A percentile compares a stretch with the other conserved stretches of the same genome.
Conservation (phyloP, 2,113 vertebrate species). For the Leptosomus discolor region DNA sequence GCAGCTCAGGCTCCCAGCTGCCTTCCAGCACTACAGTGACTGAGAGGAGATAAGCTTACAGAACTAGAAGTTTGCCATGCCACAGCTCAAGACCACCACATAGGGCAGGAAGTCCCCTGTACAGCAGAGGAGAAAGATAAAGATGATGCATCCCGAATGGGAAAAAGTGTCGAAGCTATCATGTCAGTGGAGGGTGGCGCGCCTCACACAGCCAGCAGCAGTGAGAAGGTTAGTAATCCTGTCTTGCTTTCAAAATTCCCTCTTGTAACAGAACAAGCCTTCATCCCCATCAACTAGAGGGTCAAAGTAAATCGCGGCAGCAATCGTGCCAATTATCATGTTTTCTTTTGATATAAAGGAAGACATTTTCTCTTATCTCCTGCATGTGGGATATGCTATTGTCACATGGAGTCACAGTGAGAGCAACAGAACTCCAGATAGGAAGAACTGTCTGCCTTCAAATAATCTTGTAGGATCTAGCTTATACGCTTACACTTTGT, state of each 20-base stretch:
- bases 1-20: not conserved
- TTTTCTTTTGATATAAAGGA: not conserved
- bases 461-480: not conserved
- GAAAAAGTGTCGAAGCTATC: not conserved
- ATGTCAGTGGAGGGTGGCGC: not conserved
- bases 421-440: not conserved
- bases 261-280: not conserved
- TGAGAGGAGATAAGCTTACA: not conserved
- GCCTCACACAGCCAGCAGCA: accelerated
- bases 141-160: not conserved
- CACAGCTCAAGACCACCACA: not conserved
- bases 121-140: not conserved
- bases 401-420: not conserved
- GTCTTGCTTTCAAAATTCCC: not conserved
- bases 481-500: not conserved
- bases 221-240: not conserved
- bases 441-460: not conserved
- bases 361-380: not conserved
- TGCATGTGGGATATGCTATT: not conserved
- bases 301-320: not conserved
- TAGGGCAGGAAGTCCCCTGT: not conserved
- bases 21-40: not conserved
- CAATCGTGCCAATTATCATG: not conserved
- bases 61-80: not conserved
- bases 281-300: not conserved